Evolutionary conservation across 1,140 invertebrate genomes (phyloP), one percentile per base, ranked within the genome.

Genomic region (Calephelis nemesis): DNA sequence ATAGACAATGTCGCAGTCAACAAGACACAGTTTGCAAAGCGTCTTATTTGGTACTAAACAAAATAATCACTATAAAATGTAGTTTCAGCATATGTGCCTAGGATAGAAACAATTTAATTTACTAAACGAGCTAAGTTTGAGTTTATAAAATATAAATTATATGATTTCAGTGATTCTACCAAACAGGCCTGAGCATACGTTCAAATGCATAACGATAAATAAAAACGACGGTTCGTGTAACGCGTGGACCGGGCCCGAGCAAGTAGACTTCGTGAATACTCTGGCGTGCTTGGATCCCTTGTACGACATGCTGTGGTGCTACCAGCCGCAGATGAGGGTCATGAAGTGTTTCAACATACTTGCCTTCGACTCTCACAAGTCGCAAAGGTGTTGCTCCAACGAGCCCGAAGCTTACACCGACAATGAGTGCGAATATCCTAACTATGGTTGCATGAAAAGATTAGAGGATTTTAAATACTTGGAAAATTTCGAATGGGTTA

Each of bases 261-360:
- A 98, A 85, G 95, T 96, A 0, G 95, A 96, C 82, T 96, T 98
- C 68, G 94, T 93, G 54, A 94, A 95, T 69, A 95, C 94, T 62
- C 94, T 95, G 49, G 94, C 96, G 0, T 97, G 96, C 80, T 92
- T 99, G 69, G 98, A 99, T 93, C 97, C 97, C n/a, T 88, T 96
- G 12, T 97, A 97, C 79, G 96, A 97, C 84, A 95, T 97, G 6
- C 92, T 98, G 4, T 97, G 96, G 96, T 96, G 96, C 65, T 97
- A 96, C 77, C 95, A 96, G 86, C 94, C 95, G 0, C 82, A 93
- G 10, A 95, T 92, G 71, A 94, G 95, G 65, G 95, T 96, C 76
- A 93, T 98, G 73, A 94, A 94, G 60, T 96, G 96, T 71, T 97
- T 96, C 83, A 98, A 98, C 87, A 95, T 97, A 1, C 93, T 98